These are phyloP conservation scores for Habrosyne pyritoides DNA, from an alignment of 2,888 invertebrate species.

Conservation along the genomic window DNA sequence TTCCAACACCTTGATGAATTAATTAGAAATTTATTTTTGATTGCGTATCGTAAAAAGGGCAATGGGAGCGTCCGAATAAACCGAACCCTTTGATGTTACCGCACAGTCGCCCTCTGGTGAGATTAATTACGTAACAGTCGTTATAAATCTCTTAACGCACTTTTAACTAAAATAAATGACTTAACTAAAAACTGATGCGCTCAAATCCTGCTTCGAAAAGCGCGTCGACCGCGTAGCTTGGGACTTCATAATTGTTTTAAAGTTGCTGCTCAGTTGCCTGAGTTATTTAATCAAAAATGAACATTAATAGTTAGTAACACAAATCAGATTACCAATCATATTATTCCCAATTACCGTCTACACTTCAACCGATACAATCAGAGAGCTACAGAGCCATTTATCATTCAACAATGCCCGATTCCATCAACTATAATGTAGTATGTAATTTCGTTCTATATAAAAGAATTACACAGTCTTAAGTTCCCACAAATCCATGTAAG, in stretches of 20 bases:
- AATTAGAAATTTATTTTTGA: constrained; percentile 48
- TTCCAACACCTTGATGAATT: constrained; percentile 48
- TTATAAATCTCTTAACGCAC: constrained; percentile 51
- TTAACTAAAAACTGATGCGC: constrained; percentile 39
- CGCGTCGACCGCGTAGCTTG: neutral
- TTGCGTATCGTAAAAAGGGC: constrained; percentile 44
- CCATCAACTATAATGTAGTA: neutral
- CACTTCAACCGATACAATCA: neutral
- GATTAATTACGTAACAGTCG: constrained; percentile 30
- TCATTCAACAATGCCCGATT: neutral
- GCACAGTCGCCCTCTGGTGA: constrained; percentile 27
- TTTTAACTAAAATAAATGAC: constrained; percentile 49
- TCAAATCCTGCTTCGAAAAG: constrained; percentile 12
- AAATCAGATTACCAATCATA: neutral
- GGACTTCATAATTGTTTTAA: neutral
- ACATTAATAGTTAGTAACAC: neutral
- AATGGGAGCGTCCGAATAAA: constrained; percentile 19
- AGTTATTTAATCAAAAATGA: neutral
- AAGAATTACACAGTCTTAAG: neutral
- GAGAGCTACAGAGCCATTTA: neutral
- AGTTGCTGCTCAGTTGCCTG: neutral
- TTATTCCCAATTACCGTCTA: neutral
- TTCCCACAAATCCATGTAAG: constrained; percentile 3
- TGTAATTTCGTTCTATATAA: neutral
- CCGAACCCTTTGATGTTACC: constrained; percentile 43